Evolutionary conservation across 2,113 vertebrate species (phyloP).

Genomic region (Equus quagga): DNA sequence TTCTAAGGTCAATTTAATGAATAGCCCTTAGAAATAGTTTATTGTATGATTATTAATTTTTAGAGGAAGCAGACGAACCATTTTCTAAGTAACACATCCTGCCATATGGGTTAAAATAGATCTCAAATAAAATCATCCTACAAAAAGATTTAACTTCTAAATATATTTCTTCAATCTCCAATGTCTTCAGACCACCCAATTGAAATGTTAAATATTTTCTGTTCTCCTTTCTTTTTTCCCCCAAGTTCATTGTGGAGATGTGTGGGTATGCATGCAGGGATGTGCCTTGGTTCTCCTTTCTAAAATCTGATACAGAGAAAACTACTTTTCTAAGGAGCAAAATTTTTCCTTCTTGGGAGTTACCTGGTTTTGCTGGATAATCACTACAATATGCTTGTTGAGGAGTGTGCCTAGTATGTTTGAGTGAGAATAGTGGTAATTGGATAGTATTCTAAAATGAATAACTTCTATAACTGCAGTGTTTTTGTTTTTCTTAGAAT

Average conservation of each 20-base stretch:
- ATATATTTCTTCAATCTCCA: neutral
- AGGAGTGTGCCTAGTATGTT: neutral
- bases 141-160: neutral
- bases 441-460: neutral
- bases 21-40: neutral
- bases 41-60: neutral
- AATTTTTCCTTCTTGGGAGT: neutral
- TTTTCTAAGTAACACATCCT: neutral
- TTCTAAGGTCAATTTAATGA: slow-evolving; percentile 9
- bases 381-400: neutral
- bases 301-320: neutral
- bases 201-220: neutral
- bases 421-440: neutral
- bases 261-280: neutral
- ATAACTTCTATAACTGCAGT: neutral
- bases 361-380: neutral
- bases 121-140: neutral
- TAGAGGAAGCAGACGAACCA: neutral
- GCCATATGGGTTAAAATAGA: neutral
- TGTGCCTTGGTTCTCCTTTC: neutral
- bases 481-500: slow-evolving; percentile 4
- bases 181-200: neutral
- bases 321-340: neutral
- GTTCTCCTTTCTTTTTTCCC: neutral
- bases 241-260: neutral